Evolutionary conservation across 2,113 vertebrate species (phyloP).

Genomic region (Cheilinus undulatus): DNA sequence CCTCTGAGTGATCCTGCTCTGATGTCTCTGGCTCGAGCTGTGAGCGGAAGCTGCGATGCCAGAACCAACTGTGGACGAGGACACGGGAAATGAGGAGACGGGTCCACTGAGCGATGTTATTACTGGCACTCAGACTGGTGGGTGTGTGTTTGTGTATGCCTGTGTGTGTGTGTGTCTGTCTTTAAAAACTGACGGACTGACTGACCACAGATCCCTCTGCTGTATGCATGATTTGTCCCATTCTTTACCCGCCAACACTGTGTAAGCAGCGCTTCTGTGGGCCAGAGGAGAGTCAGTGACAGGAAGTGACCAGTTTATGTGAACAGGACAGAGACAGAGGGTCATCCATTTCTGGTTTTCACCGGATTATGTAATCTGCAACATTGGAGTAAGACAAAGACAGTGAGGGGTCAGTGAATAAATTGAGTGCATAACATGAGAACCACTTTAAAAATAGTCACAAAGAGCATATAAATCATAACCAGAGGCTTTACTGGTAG

Average conservation of each 20-base stretch:
- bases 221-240: slow-evolving; percentile 81
- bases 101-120: slow-evolving; percentile 72
- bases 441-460: background rate
- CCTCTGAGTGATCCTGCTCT: slow-evolving; percentile 56
- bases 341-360: background rate
- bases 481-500: background rate
- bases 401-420: background rate
- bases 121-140: slow-evolving; percentile 66
- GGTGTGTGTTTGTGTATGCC: slow-evolving; percentile 61
- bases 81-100: slow-evolving; percentile 67
- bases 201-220: slow-evolving; percentile 59
- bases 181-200: slow-evolving; percentile 57
- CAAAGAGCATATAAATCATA: background rate
- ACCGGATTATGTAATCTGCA: background rate
- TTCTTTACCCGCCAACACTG: slow-evolving; percentile 70
- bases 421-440: background rate
- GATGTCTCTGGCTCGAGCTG: slow-evolving; percentile 64
- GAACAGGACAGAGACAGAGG: slow-evolving; percentile 25
- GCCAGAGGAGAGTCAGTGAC: slow-evolving; percentile 55
- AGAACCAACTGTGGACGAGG: slow-evolving; percentile 77
- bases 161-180: slow-evolving; percentile 64
- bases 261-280: slow-evolving; percentile 68
- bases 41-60: slow-evolving; percentile 74
- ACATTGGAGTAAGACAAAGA: background rate
- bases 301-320: slow-evolving; percentile 60